Evolutionary conservation across 1,140 invertebrate genomes (phyloP), one percentile per base, ranked within the genome.

Genomic region (Drusus annulatus): DNA sequence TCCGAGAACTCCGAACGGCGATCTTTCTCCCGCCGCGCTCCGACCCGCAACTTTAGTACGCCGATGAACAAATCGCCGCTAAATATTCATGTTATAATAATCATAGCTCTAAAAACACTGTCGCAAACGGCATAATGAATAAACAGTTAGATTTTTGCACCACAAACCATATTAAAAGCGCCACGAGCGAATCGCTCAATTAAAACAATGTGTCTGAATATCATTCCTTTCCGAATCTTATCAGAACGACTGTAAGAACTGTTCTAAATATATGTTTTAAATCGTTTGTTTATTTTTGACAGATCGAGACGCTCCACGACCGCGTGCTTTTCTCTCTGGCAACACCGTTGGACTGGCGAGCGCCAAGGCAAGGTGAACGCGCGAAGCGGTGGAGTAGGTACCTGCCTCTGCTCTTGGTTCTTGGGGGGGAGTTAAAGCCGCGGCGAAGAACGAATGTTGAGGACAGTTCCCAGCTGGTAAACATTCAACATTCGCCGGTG

Each of bases 1-100:
- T 25, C 56, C 31, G 74, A 56, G n/a, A n/a, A 28, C 52, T 17
- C 4, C 56, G 74, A 5, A 31, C 58, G 74, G 3, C 74, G 17
- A 36, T 60, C 19, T 76, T 76, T 63, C 74, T 76, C 58, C 56
- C 28, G 23, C 21, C 28, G 63, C 21, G 58, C 54, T 56, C 23
- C 28, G 65, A 51, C 19, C 45, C 17, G 68, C 50, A 71, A 71
- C 68, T 71, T 71, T 71, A 54, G 50, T 16, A n/a, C n/a, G n/a
- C n/a, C n/a, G n/a, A n/a, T n/a, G n/a, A 71, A 23, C 68, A 71
- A 71, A 71, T 50, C 68, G 68, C 68, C 50, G 50, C 68, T 71
- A 71, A 71, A 71, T 71, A 71, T 71, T 71, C 68, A 71, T 71
- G 68, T 71, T 71, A 71, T 71, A 71, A 71, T 71, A 71, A 71